A percentile compares a stretch with the other conserved stretches of the same genome.
Conservation (phyloP, 2,888 invertebrate genomes). For the Drosophila quinaria region DNA sequence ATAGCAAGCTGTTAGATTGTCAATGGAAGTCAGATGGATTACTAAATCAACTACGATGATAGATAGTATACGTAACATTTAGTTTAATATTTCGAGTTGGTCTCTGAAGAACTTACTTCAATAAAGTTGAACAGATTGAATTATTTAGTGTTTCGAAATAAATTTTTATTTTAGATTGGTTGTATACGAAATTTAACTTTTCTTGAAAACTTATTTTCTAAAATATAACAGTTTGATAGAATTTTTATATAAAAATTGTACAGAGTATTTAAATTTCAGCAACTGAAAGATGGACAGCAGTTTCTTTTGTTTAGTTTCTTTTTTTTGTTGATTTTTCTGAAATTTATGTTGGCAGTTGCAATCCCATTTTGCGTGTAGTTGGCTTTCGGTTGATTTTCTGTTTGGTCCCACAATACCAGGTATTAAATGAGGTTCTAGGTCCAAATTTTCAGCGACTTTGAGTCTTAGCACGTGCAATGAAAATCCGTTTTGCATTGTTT, state of each 20-base stretch:
- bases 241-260: not conserved
- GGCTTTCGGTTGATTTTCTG: constrained; percentile 62
- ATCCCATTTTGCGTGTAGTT: constrained; percentile 71
- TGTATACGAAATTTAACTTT: too few relatives aligned
- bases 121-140: not conserved
- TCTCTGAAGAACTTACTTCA: too few relatives aligned
- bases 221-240: not conserved
- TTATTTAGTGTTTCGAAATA: not conserved
- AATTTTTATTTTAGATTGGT: too few relatives aligned
- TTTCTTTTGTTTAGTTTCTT: not conserved
- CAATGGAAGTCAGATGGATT: too few relatives aligned
- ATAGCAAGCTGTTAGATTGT: too few relatives aligned
- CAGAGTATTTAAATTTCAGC: constrained; percentile 11
- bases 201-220: too few relatives aligned
- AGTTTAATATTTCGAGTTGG: too few relatives aligned
- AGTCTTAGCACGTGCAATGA: constrained; percentile 16
- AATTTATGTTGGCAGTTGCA: constrained; percentile 72
- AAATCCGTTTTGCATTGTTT: constrained; percentile 51
- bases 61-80: too few relatives aligned
- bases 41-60: too few relatives aligned
- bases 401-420: constrained; percentile 26
- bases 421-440: not conserved
- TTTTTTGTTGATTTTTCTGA: constrained; percentile 8
- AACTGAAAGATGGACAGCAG: too few relatives aligned
- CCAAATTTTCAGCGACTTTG: not conserved